phyloP scores from a whole-genome alignment of 2,113 vertebrate species.

The Chaetorhynchus papuensis region DNA sequence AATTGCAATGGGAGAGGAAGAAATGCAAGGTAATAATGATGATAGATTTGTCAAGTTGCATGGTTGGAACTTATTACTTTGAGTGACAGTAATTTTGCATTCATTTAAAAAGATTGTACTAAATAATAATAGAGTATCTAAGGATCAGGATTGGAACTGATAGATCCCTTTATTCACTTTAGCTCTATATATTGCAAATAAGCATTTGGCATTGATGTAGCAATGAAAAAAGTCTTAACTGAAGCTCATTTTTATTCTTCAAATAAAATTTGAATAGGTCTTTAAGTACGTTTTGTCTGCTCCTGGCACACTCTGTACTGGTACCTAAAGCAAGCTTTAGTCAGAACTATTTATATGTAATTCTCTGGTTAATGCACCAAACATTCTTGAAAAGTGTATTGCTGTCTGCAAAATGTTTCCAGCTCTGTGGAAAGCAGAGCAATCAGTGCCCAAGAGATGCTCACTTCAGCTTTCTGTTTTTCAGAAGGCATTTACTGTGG shows the following conservation, averaged over 20 bases:
- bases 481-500: background rate
- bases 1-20: background rate
- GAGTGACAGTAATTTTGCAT: conserved; percentile 39
- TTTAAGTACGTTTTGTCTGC: conserved; percentile 27
- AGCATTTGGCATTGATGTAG: conserved; percentile 36
- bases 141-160: conserved; percentile 14
- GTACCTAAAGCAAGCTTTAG: conserved; percentile 14
- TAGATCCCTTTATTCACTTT: conserved; percentile 3
- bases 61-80: conserved; percentile 12
- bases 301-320: background rate
- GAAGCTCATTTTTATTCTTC: conserved; percentile 20
- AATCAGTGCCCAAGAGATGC: background rate
- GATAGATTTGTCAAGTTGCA: conserved; percentile 39
- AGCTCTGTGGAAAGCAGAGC: background rate
- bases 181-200: conserved; percentile 1
- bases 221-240: conserved; percentile 21
- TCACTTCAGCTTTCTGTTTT: background rate
- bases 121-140: conserved; percentile 35
- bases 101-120: conserved; percentile 3
- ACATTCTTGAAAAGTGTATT: conserved; percentile 13
- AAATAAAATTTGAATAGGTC: conserved; percentile 34
- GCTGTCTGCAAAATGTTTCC: background rate
- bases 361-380: conserved; percentile 31
- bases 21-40: conserved; percentile 16
- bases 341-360: conserved; percentile 34